Percentiles rank a stretch among this genome's conserved stretches.
These are phyloP conservation scores for Muscidifurax raptorellus DNA, from an alignment of 1,140 invertebrate genomes.

Conservation along the genomic window DNA sequence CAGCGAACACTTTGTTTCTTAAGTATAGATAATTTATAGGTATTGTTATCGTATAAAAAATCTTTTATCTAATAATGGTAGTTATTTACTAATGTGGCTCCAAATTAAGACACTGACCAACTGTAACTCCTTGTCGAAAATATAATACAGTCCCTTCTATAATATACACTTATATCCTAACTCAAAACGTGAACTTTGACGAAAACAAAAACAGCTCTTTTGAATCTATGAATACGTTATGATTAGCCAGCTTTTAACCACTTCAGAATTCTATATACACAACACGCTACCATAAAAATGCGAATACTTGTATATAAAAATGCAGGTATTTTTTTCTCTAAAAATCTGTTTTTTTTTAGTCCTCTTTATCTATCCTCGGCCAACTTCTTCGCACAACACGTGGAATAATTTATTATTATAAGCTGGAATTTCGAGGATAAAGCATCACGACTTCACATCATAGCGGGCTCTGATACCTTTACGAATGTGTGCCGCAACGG, in stretches of 20 bases:
- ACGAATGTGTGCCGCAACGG: no score
- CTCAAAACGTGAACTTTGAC: no score
- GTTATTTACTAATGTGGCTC: not conserved
- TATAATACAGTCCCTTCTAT: not conserved
- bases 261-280: no score
- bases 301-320: no score
- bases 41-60: not conserved
- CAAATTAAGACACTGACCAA: not conserved
- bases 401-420: slow-evolving; percentile 48
- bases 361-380: not conserved
- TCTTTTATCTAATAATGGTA: not conserved
- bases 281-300: no score
- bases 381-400: not conserved
- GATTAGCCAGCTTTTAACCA: no score
- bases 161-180: not conserved
- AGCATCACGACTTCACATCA: slow-evolving; percentile 39
- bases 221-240: no score
- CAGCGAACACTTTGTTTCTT: not conserved
- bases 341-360: no score
- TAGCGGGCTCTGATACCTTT: no score
- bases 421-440: slow-evolving; percentile 49
- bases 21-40: not conserved
- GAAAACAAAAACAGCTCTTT: no score
- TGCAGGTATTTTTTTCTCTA: no score
- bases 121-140: not conserved